These are phyloP conservation scores for Drosophila hamatofila DNA, from an alignment of 2,888 invertebrate species.

Conservation along the genomic window DNA sequence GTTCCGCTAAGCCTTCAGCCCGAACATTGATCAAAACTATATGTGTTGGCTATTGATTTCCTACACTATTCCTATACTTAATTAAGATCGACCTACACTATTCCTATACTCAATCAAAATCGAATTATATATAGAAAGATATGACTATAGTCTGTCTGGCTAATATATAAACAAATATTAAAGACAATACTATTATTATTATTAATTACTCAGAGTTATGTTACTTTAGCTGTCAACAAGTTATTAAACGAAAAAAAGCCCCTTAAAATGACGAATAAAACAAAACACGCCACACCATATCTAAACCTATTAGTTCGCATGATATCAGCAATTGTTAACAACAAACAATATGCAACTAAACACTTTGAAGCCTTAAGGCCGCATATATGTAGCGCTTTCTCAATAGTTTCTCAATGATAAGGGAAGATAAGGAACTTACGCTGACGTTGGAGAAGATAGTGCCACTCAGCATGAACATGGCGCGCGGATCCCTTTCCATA, in stretches of 20 bases:
- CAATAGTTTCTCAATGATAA: not conserved
- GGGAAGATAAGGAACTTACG: slow-evolving; percentile 88
- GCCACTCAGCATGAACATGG: slow-evolving; percentile 95
- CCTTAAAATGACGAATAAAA: not conserved
- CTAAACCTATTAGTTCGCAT: slow-evolving; percentile 3
- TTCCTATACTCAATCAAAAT: not conserved
- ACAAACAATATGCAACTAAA: not conserved
- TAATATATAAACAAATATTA: not conserved
- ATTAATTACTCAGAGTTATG: not conserved
- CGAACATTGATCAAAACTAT: not conserved
- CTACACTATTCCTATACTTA: not conserved
- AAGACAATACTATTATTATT: not conserved
- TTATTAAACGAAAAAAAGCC: not conserved
- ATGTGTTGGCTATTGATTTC: not conserved
- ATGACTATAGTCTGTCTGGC: no score
- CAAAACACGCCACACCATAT: slow-evolving; percentile 11
- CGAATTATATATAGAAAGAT: not conserved
- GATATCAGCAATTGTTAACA: slow-evolving; percentile 5
- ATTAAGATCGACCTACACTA: not conserved
- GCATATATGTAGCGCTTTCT: not conserved
- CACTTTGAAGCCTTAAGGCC: not conserved
- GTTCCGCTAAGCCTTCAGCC: not conserved
- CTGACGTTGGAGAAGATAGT: slow-evolving; percentile 99
- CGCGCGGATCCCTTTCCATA: slow-evolving; percentile 92
- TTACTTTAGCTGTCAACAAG: not conserved